Evolutionary conservation across 2,113 vertebrate genomes (phyloP).

Genomic region (Lampris incognitus): DNA sequence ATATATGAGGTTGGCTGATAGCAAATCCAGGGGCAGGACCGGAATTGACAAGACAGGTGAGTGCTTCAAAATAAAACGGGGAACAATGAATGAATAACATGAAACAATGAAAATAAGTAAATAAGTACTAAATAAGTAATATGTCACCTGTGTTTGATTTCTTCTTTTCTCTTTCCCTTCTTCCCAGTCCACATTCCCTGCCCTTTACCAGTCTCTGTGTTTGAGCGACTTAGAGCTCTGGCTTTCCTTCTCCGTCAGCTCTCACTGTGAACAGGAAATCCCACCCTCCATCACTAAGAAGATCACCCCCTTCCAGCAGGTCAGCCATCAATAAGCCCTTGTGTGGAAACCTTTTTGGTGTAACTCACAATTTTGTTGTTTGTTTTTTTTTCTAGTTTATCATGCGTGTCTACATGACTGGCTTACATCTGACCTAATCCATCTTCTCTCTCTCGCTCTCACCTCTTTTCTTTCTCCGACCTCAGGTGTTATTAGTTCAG

Average conservation of each 20-base stretch:
- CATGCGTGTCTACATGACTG: background rate
- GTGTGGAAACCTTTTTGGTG: background rate
- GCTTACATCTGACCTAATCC: background rate
- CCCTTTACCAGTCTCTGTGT: slow-evolving; percentile 88
- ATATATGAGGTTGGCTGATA: no score
- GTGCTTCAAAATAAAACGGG: no score
- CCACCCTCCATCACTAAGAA: slow-evolving; percentile 87
- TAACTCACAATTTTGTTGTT: background rate
- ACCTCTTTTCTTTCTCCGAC: background rate
- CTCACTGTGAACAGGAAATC: slow-evolving; percentile 93
- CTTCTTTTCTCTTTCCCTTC: slow-evolving; percentile 46
- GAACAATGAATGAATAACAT: no score
- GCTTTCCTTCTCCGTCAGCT: slow-evolving; percentile 90
- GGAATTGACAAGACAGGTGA: no score
- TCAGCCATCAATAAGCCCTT: slow-evolving; percentile 70
- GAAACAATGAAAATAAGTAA: no score
- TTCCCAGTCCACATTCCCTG: slow-evolving; percentile 88
- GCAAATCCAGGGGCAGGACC: no score
- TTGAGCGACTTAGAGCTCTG: slow-evolving; percentile 91
- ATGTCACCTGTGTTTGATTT: slow-evolving; percentile 5
- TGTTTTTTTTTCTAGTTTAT: background rate
- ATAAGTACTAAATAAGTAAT: no score
- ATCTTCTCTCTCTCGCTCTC: background rate
- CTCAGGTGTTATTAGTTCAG: slow-evolving; percentile 90
- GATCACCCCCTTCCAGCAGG: slow-evolving; percentile 95